Evolutionary conservation across 2,113 vertebrate genomes (phyloP).

Genomic region (Scartelaos histophorus): DNA sequence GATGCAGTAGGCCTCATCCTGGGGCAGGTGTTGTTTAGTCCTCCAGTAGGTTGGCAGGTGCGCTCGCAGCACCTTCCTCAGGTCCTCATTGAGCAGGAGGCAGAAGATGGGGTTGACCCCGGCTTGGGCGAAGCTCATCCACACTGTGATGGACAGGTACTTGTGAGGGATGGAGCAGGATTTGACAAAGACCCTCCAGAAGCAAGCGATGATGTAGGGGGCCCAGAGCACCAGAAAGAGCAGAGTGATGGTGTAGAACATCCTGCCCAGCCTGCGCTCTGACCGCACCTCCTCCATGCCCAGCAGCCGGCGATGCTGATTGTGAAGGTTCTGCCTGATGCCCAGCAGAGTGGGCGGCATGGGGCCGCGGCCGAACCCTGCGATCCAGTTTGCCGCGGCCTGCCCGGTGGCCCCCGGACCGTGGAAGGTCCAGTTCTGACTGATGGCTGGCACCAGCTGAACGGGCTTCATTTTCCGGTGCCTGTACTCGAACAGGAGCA

Average conservation of each 20-base stretch:
- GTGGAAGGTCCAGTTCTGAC: slow-evolving; percentile 96
- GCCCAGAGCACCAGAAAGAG: slow-evolving; percentile 94
- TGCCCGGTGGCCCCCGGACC: slow-evolving; percentile 93
- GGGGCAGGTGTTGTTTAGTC: slow-evolving; percentile 89
- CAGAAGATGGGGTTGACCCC: slow-evolving; percentile 94
- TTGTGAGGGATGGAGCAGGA: slow-evolving; percentile 87
- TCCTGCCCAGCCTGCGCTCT: slow-evolving; percentile 90
- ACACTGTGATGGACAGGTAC: slow-evolving; percentile 91
- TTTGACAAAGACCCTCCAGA: slow-evolving; percentile 93
- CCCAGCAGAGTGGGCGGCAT: slow-evolving; percentile 93
- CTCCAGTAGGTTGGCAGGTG: slow-evolving; percentile 90
- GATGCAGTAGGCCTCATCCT: slow-evolving; percentile 92
- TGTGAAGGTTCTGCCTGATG: slow-evolving; percentile 90
- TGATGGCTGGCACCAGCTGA: slow-evolving; percentile 93
- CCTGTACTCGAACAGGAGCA: slow-evolving; percentile 91
- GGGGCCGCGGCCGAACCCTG: slow-evolving; percentile 90
- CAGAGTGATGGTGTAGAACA: slow-evolving; percentile 94
- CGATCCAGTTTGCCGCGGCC: slow-evolving; percentile 94
- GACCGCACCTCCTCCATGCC: slow-evolving; percentile 94
- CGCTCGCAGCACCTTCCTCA: slow-evolving; percentile 90
- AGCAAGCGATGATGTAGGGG: slow-evolving; percentile 92
- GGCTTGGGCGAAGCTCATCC: slow-evolving; percentile 95
- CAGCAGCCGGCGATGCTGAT: slow-evolving; percentile 88
- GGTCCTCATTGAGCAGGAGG: slow-evolving; percentile 92
- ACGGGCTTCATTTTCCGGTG: slow-evolving; percentile 95